phyloP scores from a whole-genome alignment of 2,888 invertebrate species.

The Frankliniella intonsa region DNA sequence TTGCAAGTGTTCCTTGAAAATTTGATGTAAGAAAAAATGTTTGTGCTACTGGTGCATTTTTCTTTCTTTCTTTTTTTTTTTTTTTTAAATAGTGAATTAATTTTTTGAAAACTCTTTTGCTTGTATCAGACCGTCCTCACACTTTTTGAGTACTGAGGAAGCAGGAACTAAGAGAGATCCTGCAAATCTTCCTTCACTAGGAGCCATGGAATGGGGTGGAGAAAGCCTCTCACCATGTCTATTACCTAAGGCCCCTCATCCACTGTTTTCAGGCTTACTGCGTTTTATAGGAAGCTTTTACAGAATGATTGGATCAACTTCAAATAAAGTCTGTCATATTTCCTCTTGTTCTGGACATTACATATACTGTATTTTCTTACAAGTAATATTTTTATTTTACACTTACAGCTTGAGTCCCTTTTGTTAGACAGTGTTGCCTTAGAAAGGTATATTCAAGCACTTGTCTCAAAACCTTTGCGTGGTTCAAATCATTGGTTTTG shows the following conservation, averaged over 20 bases:
- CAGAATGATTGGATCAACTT: background rate
- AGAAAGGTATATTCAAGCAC: background rate
- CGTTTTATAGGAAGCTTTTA: conserved; percentile 32
- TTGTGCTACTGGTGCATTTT: background rate
- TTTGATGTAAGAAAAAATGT: background rate
- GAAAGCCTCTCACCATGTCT: conserved; percentile 37
- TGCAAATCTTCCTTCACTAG: conserved; percentile 39
- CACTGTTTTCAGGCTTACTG: conserved; percentile 37
- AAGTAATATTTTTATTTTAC: background rate
- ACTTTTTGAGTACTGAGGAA: conserved; percentile 32
- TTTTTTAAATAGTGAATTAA: background rate
- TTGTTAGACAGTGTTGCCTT: background rate
- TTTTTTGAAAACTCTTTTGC: conserved; percentile 28
- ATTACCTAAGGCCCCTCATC: conserved; percentile 37
- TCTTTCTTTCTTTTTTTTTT: background rate
- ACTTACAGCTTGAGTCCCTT: background rate
- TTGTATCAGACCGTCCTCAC: conserved; percentile 35
- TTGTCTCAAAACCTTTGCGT: background rate
- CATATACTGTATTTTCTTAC: background rate
- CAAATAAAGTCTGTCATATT: background rate
- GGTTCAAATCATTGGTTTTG: conserved; percentile 20
- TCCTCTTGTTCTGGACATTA: no score
- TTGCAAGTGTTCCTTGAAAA: background rate
- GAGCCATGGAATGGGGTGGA: conserved; percentile 38
- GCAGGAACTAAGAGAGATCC: conserved; percentile 38